These are phyloP conservation scores for Stylophora pistillata DNA, from an alignment of 64 coral and sea anemone species.

Conservation along the genomic window DNA sequence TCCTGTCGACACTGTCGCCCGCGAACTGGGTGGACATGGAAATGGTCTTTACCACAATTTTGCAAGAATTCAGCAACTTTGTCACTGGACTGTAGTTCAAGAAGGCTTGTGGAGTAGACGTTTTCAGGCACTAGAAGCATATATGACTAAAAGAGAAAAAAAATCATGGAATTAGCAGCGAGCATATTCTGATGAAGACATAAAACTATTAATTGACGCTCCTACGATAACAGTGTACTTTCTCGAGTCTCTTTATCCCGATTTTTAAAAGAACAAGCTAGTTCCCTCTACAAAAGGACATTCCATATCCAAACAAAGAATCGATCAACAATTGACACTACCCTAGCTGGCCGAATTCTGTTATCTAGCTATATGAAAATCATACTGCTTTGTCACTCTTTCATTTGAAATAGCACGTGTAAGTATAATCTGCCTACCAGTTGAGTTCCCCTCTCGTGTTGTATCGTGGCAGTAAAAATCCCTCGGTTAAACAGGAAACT, in stretches of 20 bases:
- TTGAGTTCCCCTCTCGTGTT: conserved; percentile 21
- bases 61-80: conserved; percentile 68
- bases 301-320: no score
- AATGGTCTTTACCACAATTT: conserved; percentile 76
- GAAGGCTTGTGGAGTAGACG: conserved; percentile 51
- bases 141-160: conserved; percentile 44
- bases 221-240: no score
- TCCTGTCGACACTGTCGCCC: conserved; percentile 44
- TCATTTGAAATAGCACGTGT: background rate
- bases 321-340: no score
- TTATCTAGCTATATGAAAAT: no score
- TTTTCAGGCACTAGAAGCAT: conserved; percentile 63
- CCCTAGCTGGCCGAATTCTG: no score
- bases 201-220: no score
- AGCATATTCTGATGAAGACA: no score
- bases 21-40: conserved; percentile 31
- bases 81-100: conserved; percentile 48
- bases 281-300: no score
- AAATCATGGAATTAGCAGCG: background rate
- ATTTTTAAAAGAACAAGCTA: no score
- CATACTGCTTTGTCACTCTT: no score
- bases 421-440: conserved; percentile 34
- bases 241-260: no score
- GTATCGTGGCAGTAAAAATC: conserved; percentile 48
- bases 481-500: conserved; percentile 46